phyloP scores from a whole-genome alignment of 2,797 vertebrate genomes.

The Ptychobarbus kaznakovi region DNA sequence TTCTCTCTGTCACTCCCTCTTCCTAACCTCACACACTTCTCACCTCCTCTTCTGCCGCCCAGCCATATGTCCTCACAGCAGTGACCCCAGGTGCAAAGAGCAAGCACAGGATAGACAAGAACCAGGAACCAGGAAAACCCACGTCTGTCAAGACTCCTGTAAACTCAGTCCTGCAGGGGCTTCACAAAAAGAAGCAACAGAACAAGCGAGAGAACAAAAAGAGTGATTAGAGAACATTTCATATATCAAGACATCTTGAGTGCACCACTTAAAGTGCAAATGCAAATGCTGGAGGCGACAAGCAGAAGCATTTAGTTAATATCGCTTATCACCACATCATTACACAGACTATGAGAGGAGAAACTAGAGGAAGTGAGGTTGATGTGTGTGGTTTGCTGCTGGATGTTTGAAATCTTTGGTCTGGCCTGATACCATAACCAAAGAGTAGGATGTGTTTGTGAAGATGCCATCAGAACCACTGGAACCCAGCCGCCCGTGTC shows the following conservation, averaged over 20 bases:
- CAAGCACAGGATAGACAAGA: slow-evolving; percentile 10
- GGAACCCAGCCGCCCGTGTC: background rate
- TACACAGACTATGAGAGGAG: slow-evolving; percentile 22
- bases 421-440: background rate
- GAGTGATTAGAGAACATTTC: background rate
- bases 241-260: slow-evolving; percentile 21
- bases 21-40: slow-evolving; percentile 21
- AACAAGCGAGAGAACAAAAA: slow-evolving; percentile 5
- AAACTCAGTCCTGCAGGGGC: background rate
- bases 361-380: background rate
- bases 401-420: slow-evolving; percentile 23
- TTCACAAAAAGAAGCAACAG: background rate
- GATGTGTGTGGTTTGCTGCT: background rate
- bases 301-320: background rate
- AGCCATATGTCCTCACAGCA: slow-evolving; percentile 30
- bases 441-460: background rate
- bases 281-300: slow-evolving; percentile 4
- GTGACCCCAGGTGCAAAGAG: slow-evolving; percentile 7
- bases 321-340: slow-evolving; percentile 21
- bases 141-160: background rate
- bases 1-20: slow-evolving; percentile 28
- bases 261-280: background rate
- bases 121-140: background rate
- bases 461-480: background rate
- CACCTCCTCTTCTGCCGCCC: slow-evolving; percentile 16